Evolutionary conservation across 2,113 vertebrate genomes (phyloP).

Genomic region (Lucifuga dentata): DNA sequence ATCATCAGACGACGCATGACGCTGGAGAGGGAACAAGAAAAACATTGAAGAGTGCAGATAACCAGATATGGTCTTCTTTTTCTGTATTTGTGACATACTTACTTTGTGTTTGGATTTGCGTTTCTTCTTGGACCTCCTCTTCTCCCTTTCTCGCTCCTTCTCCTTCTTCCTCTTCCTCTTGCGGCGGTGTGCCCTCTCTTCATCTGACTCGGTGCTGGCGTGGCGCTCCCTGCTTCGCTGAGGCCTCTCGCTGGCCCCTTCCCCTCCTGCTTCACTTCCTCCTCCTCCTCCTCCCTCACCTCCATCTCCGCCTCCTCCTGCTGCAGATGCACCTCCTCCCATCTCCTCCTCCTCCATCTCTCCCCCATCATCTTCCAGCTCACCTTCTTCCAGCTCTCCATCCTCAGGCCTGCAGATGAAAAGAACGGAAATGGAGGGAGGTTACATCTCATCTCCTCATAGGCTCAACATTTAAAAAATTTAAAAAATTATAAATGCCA

Average conservation of each 20-base stretch:
- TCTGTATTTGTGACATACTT: constrained; percentile 6
- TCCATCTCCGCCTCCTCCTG: constrained; percentile 79
- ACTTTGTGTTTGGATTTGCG: constrained; percentile 97
- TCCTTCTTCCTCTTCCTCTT: constrained; percentile 92
- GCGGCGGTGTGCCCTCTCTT: constrained; percentile 89
- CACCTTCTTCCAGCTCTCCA: constrained; percentile 94
- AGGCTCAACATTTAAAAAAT: too few species aligned
- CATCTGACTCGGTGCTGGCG: constrained; percentile 85
- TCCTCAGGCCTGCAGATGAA: constrained; percentile 85
- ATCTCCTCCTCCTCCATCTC: constrained; percentile 79
- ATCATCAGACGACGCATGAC: constrained; percentile 94
- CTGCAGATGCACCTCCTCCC: constrained; percentile 68
- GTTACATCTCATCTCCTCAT: not conserved
- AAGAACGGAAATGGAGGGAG: not conserved
- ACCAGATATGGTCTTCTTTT: not conserved
- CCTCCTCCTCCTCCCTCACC: constrained; percentile 79
- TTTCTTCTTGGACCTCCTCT: constrained; percentile 88
- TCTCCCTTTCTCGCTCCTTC: constrained; percentile 90
- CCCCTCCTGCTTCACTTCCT: constrained; percentile 64
- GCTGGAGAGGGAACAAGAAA: constrained; percentile 73
- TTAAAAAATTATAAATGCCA: too few species aligned
- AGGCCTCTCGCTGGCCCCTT: constrained; percentile 80
- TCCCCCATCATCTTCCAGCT: constrained; percentile 93
- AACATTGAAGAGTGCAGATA: not conserved
- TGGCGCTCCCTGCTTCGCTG: constrained; percentile 84